Evolutionary conservation across 2,888 invertebrate species (phyloP), one percentile per base, ranked within the genome.

Genomic region (Hirtodrosophila trivittata): DNA sequence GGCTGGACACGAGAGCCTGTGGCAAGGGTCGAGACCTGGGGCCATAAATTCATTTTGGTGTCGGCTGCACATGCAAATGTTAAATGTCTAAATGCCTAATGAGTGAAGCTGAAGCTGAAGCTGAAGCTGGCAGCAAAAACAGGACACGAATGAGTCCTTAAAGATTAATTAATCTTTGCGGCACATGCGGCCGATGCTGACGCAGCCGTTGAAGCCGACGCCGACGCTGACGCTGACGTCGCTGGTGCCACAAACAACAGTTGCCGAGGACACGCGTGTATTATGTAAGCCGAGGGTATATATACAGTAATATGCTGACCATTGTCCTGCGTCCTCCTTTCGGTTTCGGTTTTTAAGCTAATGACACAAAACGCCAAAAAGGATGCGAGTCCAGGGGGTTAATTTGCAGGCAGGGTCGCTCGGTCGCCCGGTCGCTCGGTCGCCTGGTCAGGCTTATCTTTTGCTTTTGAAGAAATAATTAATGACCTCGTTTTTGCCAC

Each of bases 401-500:
- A 83, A 86, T 85, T 86, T 75, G 66, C 72, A 51, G 63, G 47
- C 75, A 37, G 56, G 66, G 66, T 69, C 54, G 66, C 13, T 52
- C 55, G n/a, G 28, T n/a, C 28, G 6, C 13, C 21, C 12, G 46
- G 21, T 47, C 46, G 55, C 14, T 39, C 21, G 55, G 51, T 57
- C 57, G 65, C 75, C 82, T 64, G 75, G 77, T 59, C 54, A 52
- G 72, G 87, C 87, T 89, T 89, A 89, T 89, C 89, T 89, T 81
- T 77, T 84, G 77, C 77, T 86, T 88, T 86, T 89, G 87, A 89
- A 89, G 88, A 89, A 90, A 89, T 89, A 89, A 89, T 89, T 89
- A 89, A 89, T 89, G 89, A 89, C 89, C 89, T 88, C 83, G 88
- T 88, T 89, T 89, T 89, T 88, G 88, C 87, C 87, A 84, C 83